Percentiles rank a stretch among this genome's conserved stretches.
Evolutionary conservation across 1,140 invertebrate genomes (phyloP).

Genomic region (Macrostomum lignano): DNA sequence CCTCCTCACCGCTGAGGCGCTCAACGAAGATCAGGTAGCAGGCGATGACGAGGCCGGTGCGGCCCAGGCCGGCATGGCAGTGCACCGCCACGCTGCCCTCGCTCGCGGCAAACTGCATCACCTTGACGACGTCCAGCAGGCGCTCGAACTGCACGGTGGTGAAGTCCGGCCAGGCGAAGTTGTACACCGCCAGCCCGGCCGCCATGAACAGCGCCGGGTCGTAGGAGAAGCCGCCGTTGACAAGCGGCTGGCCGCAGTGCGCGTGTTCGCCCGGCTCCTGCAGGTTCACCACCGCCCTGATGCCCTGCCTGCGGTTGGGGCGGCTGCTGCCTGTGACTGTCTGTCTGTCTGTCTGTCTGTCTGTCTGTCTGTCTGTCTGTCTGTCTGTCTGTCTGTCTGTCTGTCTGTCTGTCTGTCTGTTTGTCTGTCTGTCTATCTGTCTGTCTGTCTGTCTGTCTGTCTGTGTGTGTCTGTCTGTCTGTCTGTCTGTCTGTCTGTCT

Average conservation of each 20-base stretch:
- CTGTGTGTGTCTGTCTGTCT: too few species aligned
- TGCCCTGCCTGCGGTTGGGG: conserved; percentile 39
- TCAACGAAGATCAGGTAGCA: conserved; percentile 53
- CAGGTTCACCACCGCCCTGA: conserved; percentile 51
- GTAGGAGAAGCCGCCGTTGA: conserved; percentile 44
- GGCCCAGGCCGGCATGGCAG: conserved; percentile 55
- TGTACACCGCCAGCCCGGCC: conserved; percentile 37
- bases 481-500: too few species aligned
- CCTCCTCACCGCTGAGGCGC: conserved; percentile 43
- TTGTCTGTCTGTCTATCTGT: too few species aligned
- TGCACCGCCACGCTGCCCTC: conserved; percentile 58
- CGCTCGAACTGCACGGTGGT: background rate
- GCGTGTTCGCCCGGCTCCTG: conserved; percentile 54
- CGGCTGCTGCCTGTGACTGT: too few species aligned
- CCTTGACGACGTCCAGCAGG: conserved; percentile 52
- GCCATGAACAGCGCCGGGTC: conserved; percentile 50
- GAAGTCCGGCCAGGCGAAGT: conserved; percentile 35
- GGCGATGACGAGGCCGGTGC: conserved; percentile 55
- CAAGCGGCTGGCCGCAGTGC: conserved; percentile 41
- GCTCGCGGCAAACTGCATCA: conserved; percentile 47
- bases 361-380: too few species aligned
- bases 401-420: too few species aligned
- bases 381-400: too few species aligned
- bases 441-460: too few species aligned
- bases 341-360: too few species aligned